Percentiles rank a stretch among this genome's conserved stretches.
These are phyloP conservation scores for Epistrophe eligans DNA, from an alignment of 2,888 invertebrate species.

Conservation along the genomic window DNA sequence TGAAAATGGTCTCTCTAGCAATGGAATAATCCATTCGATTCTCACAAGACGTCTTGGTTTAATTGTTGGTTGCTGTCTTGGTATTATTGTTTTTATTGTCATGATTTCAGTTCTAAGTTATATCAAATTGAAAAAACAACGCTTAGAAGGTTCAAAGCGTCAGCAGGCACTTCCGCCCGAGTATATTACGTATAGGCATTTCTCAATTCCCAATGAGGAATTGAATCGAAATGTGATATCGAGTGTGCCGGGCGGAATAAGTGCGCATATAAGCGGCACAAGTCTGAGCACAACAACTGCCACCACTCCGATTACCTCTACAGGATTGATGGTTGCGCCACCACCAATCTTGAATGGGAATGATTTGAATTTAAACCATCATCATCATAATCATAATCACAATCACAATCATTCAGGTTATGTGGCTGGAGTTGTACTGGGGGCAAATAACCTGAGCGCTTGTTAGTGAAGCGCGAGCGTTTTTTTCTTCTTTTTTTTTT, in stretches of 20 bases:
- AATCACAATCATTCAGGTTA: constrained; percentile 81
- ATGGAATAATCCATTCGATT: constrained; percentile 90
- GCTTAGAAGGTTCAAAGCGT: constrained; percentile 88
- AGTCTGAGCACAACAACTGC: constrained; percentile 81
- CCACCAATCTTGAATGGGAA: constrained; percentile 54
- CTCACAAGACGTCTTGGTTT: constrained; percentile 92
- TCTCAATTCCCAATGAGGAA: constrained; percentile 89
- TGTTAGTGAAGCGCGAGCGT: constrained; percentile 80
- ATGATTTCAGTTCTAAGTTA: constrained; percentile 93
- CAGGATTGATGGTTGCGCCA: constrained; percentile 61
- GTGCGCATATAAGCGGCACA: constrained; percentile 83
- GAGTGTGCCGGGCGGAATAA: constrained; percentile 83
- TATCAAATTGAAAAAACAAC: constrained; percentile 93
- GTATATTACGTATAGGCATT: constrained; percentile 91
- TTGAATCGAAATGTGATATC: constrained; percentile 80
- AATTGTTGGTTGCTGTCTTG: constrained; percentile 94
- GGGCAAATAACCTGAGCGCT: constrained; percentile 83
- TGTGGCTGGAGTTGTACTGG: constrained; percentile 83
- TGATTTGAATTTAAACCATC: constrained; percentile 76
- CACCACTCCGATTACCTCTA: constrained; percentile 77
- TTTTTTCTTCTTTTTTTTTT: constrained; percentile 1
- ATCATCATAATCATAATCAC: constrained; percentile 76
- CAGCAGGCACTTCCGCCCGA: constrained; percentile 90
- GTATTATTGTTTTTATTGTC: constrained; percentile 93
- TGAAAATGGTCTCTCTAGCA: constrained; percentile 86